Percentiles rank a stretch among this genome's conserved stretches.
phyloP scores from a whole-genome alignment of 2,113 vertebrate genomes.

The Dromiciops gliroides region DNA sequence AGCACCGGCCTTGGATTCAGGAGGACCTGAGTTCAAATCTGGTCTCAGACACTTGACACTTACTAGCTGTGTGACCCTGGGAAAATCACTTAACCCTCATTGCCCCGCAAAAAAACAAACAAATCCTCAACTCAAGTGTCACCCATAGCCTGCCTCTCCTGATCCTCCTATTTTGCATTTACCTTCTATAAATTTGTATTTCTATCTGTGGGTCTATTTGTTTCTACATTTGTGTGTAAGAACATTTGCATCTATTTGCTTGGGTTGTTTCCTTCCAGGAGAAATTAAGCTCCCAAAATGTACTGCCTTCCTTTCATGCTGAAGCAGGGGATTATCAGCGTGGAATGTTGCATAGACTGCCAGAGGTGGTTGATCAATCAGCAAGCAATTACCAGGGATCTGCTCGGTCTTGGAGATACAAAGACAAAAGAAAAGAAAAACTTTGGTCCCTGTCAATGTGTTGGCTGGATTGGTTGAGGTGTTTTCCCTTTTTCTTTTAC shows the following conservation, averaged over 20 bases:
- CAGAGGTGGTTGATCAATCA: neutral
- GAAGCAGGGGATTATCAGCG: neutral
- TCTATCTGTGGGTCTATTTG: neutral
- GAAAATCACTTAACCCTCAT: no score
- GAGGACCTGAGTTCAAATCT: no score
- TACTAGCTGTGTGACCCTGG: no score
- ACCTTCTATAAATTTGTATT: neutral
- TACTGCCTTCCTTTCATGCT: neutral
- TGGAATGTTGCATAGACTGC: neutral
- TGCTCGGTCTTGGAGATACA: neutral
- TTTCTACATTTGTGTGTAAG: neutral
- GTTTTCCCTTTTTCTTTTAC: neutral
- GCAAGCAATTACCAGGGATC: neutral
- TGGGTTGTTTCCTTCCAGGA: neutral
- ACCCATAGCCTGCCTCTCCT: neutral
- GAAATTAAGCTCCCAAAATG: neutral
- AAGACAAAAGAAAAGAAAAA: neutral
- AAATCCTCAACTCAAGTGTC: neutral
- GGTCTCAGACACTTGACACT: no score
- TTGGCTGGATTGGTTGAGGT: neutral
- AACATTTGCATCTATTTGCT: neutral
- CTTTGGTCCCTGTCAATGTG: neutral
- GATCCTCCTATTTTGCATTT: neutral
- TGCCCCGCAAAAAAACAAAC: no score
- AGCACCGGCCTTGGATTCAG: no score